Base-by-base conservation (phyloP, 2,797 vertebrate genomes). In the Adelosebastes latens region DNA sequence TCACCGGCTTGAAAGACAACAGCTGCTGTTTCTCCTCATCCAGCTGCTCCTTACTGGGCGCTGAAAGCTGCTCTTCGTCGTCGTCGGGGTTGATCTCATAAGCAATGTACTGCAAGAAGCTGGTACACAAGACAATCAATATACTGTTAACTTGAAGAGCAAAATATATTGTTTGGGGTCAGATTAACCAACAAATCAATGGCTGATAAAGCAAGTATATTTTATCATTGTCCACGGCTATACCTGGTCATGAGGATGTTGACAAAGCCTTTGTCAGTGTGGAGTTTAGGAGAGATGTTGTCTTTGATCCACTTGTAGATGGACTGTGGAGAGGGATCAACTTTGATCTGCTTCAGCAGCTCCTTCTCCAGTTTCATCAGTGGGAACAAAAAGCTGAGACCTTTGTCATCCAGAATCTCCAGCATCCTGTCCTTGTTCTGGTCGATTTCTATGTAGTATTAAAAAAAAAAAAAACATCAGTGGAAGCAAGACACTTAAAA, bases 251-350 rank as follows among this genome's bases (percentile, higher is more conserved):
- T 96, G 83, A 99, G 97, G 93, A 99, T 99, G 96, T 99, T 99
- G 95, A 99, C 96, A 93, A 99, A 99, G 94, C 98, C 98, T 95
- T 97, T 98, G 96, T 99, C 98, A 61, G 97, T 97, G 96, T 99
- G 98, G 89, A 99, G 98, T 93, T 97, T 99, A 74, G 97, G 97
- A 82, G 98, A 99, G 92, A 99, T 98, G 95, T 99, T 99, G 93
- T 99, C 99, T 94, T 99, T 99, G 95, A 99, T 99, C 99, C 99
- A 99, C 92, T 99, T 99, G 93, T 99, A 99, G 93, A 99, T 99
- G 27, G 97, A 95, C 93, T 99, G 98, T 72, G 99, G 98, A 82
- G 98, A 99, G 77, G 98, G 97, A 93, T 99, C 99, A 0, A 97
- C 97, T 94, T 98, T 96, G 84, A 99, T 99, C 93, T 99, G 98